These are phyloP conservation scores for Pristionchus maxplancki DNA, from an alignment of 2,888 invertebrate genomes.

Conservation along the genomic window DNA sequence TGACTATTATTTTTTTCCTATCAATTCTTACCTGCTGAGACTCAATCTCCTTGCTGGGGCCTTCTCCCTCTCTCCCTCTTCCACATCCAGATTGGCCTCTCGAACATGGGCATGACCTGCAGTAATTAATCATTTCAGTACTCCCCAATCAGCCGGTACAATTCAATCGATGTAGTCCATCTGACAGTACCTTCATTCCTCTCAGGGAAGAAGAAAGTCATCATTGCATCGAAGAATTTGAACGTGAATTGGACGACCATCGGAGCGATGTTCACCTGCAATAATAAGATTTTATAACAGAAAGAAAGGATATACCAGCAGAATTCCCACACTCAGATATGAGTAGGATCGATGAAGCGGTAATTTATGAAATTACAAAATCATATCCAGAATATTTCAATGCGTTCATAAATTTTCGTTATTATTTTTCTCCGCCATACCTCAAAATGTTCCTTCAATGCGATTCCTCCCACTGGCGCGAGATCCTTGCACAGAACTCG, in stretches of 20 bases:
- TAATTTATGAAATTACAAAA: too few relatives aligned
- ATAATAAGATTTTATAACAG: too few relatives aligned
- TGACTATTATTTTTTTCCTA: neutral
- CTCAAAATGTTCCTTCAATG: constrained; percentile 98
- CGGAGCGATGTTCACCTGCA: constrained; percentile 71
- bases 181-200: constrained; percentile 82
- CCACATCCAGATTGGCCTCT: constrained; percentile 54
- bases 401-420: too few relatives aligned
- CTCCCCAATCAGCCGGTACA: too few relatives aligned
- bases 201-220: constrained; percentile 86
- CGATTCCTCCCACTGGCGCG: constrained; percentile 95
- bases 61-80: constrained; percentile 39
- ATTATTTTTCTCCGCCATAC: too few relatives aligned
- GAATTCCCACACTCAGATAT: too few relatives aligned
- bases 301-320: too few relatives aligned
- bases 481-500: constrained; percentile 95
- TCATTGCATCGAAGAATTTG: constrained; percentile 89
- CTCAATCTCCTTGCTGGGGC: constrained; percentile 39
- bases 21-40: constrained; percentile 4
- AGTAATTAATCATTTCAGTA: neutral
- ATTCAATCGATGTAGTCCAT: neutral
- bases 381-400: too few relatives aligned
- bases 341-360: too few relatives aligned
- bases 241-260: constrained; percentile 82
- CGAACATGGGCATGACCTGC: constrained; percentile 22